Conservation (phyloP, 2,113 vertebrate species). For the Andinoacara biseriatus region DNA sequence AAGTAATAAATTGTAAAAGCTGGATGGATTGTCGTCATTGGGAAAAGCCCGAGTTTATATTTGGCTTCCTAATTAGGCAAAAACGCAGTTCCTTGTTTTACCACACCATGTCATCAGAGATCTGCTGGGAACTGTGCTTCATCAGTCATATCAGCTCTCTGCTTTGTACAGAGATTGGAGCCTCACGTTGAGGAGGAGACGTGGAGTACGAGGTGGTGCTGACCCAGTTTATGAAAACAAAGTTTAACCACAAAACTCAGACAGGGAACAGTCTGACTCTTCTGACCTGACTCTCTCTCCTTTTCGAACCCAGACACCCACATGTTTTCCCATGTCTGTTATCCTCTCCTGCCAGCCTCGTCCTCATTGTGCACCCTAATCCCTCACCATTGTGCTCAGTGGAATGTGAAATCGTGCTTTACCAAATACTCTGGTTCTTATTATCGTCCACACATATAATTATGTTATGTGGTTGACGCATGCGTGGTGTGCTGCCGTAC, state of each 20-base stretch:
- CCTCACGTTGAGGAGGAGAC: not conserved
- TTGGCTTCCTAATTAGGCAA: constrained; percentile 11
- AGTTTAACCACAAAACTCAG: not conserved
- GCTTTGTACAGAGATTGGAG: not conserved
- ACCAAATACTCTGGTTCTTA: constrained; percentile 33
- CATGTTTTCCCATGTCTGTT: constrained; percentile 56
- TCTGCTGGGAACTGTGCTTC: not conserved
- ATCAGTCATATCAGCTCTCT: not conserved
- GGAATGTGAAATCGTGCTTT: constrained; percentile 72
- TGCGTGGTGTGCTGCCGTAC: not conserved
- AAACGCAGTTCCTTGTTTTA: constrained; percentile 46
- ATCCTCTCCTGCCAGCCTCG: constrained; percentile 40
- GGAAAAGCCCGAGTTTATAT: not conserved
- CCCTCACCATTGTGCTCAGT: constrained; percentile 58
- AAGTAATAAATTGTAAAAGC: constrained; percentile 67
- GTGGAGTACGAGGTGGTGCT: not conserved
- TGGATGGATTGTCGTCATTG: constrained; percentile 16
- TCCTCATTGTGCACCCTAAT: constrained; percentile 70
- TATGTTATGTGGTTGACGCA: constrained; percentile 13
- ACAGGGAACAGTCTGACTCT: constrained; percentile 3
- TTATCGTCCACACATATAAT: constrained; percentile 29
- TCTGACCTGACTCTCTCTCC: constrained; percentile 30
- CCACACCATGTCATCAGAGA: constrained; percentile 64
- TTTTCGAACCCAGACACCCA: constrained; percentile 51
- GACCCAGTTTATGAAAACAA: not conserved